Conservation (phyloP, 1,140 invertebrate species). For the Cecropterus lyciades region DNA sequence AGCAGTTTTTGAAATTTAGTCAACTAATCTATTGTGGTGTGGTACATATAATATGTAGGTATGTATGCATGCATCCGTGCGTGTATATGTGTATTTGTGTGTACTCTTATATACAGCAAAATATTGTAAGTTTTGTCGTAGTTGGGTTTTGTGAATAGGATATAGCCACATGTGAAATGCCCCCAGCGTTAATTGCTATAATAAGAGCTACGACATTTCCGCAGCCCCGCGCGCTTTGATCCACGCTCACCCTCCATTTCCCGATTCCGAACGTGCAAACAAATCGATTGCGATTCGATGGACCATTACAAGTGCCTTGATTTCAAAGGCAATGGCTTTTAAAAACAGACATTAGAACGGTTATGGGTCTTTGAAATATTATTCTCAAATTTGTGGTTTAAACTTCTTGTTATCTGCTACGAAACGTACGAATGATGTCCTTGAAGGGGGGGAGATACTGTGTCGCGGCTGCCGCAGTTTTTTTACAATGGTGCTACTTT, state of each 20-base stretch:
- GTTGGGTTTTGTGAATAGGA: too few species aligned
- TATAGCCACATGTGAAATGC: background rate
- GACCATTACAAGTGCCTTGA: background rate
- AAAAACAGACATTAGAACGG: background rate
- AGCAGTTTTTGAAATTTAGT: too few species aligned
- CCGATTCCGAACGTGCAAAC: conserved; percentile 17
- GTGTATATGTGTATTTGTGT: too few species aligned
- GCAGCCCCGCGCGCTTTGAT: background rate
- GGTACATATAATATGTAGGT: too few species aligned
- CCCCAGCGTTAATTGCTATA: conserved; percentile 9
- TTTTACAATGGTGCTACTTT: too few species aligned
- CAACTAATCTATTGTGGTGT: too few species aligned
- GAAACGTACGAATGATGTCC: too few species aligned
- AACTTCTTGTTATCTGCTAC: background rate
- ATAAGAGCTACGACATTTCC: conserved; percentile 10
- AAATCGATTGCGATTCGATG: conserved; percentile 23
- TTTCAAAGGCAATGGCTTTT: conserved; percentile 8
- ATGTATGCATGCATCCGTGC: too few species aligned
- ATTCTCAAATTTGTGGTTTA: background rate
- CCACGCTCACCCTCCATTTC: conserved; percentile 19
- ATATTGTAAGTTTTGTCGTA: too few species aligned
- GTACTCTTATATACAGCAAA: too few species aligned
- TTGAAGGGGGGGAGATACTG: too few species aligned
- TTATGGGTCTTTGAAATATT: background rate
- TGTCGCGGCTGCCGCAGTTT: too few species aligned